Conservation (phyloP, 2,888 invertebrate genomes). For the Shargacucullia verbasci region DNA sequence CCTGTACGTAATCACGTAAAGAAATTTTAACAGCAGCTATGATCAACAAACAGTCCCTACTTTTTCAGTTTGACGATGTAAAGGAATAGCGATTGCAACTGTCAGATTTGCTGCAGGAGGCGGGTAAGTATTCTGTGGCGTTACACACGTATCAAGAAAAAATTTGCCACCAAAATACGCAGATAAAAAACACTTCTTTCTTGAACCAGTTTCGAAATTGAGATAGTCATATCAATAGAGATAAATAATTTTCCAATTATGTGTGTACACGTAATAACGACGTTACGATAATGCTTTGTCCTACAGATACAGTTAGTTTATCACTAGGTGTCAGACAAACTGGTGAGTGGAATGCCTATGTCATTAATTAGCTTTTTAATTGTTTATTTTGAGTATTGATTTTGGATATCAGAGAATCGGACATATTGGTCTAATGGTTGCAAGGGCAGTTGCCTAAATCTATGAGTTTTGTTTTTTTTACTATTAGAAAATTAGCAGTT, state of each 20-base stretch:
- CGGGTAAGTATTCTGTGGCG: no score
- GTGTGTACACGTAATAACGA: slow-evolving; percentile 53
- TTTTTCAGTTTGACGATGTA: no score
- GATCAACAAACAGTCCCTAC: no score
- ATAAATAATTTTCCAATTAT: slow-evolving; percentile 57
- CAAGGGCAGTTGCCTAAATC: no score
- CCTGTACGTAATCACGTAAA: no score
- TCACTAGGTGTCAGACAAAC: slow-evolving; percentile 64
- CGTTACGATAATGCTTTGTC: slow-evolving; percentile 56
- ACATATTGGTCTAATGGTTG: slow-evolving; percentile 11
- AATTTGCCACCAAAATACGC: neutral
- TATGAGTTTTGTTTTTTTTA: neutral
- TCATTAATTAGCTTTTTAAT: slow-evolving; percentile 24
- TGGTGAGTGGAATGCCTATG: slow-evolving; percentile 64
- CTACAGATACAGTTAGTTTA: slow-evolving; percentile 66
- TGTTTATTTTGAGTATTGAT: neutral
- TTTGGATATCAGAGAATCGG: no score
- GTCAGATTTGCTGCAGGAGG: no score
- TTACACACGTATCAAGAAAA: no score
- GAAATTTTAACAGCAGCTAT: no score
- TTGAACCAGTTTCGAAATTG: slow-evolving; percentile 26
- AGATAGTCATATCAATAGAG: slow-evolving; percentile 38
- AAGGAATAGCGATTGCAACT: no score
- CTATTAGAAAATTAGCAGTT: neutral
- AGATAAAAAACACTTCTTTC: slow-evolving; percentile 10